Conservation (phyloP, 2,113 vertebrate species). For the Uria lomvia region DNA sequence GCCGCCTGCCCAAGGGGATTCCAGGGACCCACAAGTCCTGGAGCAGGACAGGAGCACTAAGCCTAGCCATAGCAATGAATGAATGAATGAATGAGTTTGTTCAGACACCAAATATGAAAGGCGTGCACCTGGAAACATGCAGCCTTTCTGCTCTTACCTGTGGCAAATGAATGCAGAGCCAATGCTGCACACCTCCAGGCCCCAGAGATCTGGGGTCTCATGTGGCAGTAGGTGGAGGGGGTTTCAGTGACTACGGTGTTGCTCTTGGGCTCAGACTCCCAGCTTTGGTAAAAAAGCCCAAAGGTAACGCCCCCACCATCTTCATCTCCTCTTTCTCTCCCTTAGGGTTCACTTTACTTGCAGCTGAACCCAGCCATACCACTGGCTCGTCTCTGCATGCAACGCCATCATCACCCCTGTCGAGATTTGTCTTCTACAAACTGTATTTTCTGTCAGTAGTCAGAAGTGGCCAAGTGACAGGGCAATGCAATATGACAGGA, state of each 20-base stretch:
- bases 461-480: not conserved
- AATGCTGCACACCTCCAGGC: not conserved
- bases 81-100: not conserved
- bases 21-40: not conserved
- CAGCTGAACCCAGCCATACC: not conserved
- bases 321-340: not conserved
- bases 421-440: not conserved
- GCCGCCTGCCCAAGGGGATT: not conserved
- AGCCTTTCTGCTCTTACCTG: not conserved
- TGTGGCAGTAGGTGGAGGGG: fast-evolving
- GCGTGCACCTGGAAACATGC: not conserved
- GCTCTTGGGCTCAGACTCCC: not conserved
- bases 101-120: not conserved
- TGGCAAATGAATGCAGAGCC: not conserved
- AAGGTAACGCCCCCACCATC: not conserved
- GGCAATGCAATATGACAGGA: not conserved
- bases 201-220: not conserved
- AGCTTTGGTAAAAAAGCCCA: not conserved
- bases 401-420: not conserved
- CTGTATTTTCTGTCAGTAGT: not conserved
- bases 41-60: not conserved
- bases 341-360: not conserved
- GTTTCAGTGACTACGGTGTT: not conserved
- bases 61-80: not conserved
- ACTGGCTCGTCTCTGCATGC: not conserved